A percentile compares a stretch with the other conserved stretches of the same genome.
Conservation (phyloP, 2,113 vertebrate genomes). For the Eolophus roseicapilla region DNA sequence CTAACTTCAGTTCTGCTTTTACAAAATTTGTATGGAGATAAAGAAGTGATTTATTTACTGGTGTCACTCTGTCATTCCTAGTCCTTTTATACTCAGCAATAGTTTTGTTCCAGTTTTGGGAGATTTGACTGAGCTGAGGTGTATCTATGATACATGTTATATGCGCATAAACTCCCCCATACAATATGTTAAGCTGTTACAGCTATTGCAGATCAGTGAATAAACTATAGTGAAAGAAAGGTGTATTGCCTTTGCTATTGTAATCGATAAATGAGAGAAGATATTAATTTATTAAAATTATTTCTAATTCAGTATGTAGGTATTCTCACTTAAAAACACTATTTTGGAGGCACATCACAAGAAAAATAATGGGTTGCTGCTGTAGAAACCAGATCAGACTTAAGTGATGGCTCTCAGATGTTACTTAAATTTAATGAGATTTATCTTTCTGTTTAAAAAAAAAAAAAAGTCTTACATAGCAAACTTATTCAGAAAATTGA, state of each 20-base stretch:
- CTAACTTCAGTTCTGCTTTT: neutral
- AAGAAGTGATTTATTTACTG: neutral
- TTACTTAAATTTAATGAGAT: neutral
- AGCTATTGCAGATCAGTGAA: neutral
- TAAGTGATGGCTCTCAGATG: neutral
- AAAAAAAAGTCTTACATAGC: neutral
- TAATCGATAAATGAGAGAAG: neutral
- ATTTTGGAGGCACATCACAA: neutral
- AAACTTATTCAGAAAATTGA: neutral
- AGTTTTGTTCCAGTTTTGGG: neutral
- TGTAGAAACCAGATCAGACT: neutral
- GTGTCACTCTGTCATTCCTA: neutral
- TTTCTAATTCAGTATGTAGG: neutral
- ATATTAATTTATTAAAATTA: neutral
- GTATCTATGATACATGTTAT: neutral
- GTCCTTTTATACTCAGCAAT: neutral
- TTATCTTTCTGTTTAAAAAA: neutral
- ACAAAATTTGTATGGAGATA: neutral
- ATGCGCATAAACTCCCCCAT: rapidly evolving
- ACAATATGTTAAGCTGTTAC: neutral
- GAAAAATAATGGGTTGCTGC: neutral
- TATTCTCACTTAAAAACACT: neutral
- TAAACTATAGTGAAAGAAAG: neutral
- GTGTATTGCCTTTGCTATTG: neutral
- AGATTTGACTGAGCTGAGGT: neutral